phyloP scores from a whole-genome alignment of 2,797 vertebrate genomes.

The Esox masquinongy region DNA sequence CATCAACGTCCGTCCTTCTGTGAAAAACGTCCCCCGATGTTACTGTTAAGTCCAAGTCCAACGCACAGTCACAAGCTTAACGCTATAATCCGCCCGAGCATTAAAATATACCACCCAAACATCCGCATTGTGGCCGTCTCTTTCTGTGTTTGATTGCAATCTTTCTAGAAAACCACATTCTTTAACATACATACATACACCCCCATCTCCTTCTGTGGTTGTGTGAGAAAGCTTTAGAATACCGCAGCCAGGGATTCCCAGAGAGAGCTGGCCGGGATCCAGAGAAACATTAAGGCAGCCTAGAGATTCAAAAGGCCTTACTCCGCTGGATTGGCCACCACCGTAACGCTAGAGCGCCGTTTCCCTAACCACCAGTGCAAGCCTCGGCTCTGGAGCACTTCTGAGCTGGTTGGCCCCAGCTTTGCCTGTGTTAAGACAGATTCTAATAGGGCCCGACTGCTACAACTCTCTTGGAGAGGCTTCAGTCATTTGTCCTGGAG shows the following conservation, averaged over 20 bases:
- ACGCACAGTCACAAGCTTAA: neutral
- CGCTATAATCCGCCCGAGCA: neutral
- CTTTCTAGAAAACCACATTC: neutral
- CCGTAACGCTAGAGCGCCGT: neutral
- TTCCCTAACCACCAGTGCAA: neutral
- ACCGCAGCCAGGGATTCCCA: neutral
- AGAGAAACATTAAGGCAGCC: neutral
- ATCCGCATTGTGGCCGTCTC: neutral
- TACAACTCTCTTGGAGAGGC: neutral
- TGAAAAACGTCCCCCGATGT: neutral
- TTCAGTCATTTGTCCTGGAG: neutral
- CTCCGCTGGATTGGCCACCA: neutral
- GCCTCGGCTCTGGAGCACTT: neutral
- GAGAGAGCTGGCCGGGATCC: neutral
- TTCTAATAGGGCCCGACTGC: neutral
- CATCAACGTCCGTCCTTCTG: neutral
- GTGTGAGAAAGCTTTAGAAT: neutral
- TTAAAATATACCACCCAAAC: neutral
- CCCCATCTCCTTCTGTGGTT: neutral
- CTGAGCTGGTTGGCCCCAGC: neutral
- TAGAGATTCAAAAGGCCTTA: neutral
- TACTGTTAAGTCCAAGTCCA: neutral
- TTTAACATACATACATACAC: neutral
- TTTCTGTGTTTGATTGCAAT: neutral
- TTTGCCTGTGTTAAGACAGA: neutral